phyloP scores from a whole-genome alignment of 2,888 invertebrate species.

The Sipha maydis region DNA sequence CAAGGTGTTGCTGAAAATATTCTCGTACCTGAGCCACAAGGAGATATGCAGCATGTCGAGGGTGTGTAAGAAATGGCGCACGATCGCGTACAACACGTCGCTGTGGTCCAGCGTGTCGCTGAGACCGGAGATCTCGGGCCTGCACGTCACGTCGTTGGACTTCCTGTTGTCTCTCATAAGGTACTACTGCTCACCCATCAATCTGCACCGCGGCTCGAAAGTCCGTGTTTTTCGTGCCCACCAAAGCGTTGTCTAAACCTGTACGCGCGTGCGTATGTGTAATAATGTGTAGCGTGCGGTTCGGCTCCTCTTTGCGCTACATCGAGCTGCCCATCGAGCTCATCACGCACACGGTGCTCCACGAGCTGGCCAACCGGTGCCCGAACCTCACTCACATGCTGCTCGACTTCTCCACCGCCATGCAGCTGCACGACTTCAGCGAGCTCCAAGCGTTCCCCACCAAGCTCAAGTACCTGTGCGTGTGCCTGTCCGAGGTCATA shows the following conservation, averaged over 20 bases:
- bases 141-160: slow-evolving; percentile 90
- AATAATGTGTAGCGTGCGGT: slow-evolving; percentile 74
- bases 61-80: slow-evolving; percentile 95
- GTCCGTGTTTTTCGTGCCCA: neutral
- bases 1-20: slow-evolving; percentile 92
- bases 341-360: slow-evolving; percentile 95
- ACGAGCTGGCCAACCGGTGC: slow-evolving; percentile 95
- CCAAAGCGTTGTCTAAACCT: too few relatives aligned
- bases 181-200: slow-evolving; percentile 66
- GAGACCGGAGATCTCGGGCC: slow-evolving; percentile 94
- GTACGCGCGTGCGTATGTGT: too few relatives aligned
- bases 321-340: slow-evolving; percentile 95
- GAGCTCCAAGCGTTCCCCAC: slow-evolving; percentile 97
- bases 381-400: slow-evolving; percentile 96
- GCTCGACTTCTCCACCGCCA: slow-evolving; percentile 97
- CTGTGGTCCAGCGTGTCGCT: slow-evolving; percentile 97
- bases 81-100: slow-evolving; percentile 92
- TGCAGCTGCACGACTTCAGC: slow-evolving; percentile 99
- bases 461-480: slow-evolving; percentile 91
- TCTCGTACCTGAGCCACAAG: slow-evolving; percentile 91
- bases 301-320: slow-evolving; percentile 87
- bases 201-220: too few relatives aligned
- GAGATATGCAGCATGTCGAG: slow-evolving; percentile 94
- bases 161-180: slow-evolving; percentile 86
- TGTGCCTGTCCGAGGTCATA: slow-evolving; percentile 98